Evolutionary conservation across 2,797 vertebrate species (phyloP).

Genomic region (Aplochiton taeniatus): DNA sequence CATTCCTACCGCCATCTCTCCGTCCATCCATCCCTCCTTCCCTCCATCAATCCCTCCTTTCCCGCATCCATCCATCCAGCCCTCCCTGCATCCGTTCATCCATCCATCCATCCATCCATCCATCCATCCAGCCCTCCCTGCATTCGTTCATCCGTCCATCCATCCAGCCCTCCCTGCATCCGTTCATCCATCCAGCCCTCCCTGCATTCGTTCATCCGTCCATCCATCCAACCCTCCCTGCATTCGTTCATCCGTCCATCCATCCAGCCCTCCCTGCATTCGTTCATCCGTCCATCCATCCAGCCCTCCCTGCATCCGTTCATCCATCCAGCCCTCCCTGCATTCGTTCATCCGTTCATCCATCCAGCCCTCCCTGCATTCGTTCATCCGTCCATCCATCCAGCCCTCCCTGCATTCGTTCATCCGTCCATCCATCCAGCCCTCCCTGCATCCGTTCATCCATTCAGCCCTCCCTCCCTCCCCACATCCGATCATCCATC

Average conservation of each 20-base stretch:
- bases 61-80: constrained; percentile 3
- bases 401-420: too few species aligned
- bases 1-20: background rate
- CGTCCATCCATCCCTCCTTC: background rate
- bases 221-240: constrained; percentile 35
- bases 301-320: background rate
- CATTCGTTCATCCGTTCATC: too few species aligned
- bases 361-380: constrained; percentile 33
- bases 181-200: background rate
- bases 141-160: background rate
- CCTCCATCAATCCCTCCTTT: background rate
- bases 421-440: background rate
- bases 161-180: background rate
- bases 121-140: constrained; percentile 36
- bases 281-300: background rate
- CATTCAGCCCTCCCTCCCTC: constrained; percentile 24
- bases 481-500: constrained; percentile 16
- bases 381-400: background rate
- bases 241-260: background rate
- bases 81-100: constrained; percentile 25
- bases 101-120: background rate
- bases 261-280: background rate
- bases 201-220: too few species aligned
- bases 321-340: background rate
- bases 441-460: background rate